Evolutionary conservation across 2,113 vertebrate species (phyloP).

Genomic region (Dromaius novaehollandiae): DNA sequence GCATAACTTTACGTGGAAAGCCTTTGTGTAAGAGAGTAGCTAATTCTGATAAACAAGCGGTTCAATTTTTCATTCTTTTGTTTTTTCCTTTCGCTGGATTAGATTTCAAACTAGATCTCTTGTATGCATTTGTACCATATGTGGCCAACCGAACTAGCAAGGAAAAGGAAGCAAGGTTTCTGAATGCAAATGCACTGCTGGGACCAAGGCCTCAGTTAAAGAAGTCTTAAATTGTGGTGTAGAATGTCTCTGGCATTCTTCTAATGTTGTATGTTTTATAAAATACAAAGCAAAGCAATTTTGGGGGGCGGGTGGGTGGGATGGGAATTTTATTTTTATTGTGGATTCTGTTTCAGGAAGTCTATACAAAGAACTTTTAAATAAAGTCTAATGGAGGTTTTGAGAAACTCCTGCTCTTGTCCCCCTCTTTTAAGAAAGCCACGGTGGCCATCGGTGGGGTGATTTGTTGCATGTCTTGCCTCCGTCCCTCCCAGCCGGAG

Average conservation of each 20-base stretch:
- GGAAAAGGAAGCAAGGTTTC: constrained; percentile 40
- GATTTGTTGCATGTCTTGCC: background rate
- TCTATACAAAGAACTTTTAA: constrained; percentile 84
- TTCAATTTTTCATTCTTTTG: background rate
- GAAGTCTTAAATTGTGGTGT: constrained; percentile 53
- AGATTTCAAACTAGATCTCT: background rate
- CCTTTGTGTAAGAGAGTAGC: constrained; percentile 18
- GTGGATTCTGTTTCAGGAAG: constrained; percentile 72
- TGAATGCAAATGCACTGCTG: constrained; percentile 64
- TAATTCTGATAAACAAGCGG: constrained; percentile 5
- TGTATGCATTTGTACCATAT: constrained; percentile 15
- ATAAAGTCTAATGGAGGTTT: constrained; percentile 81
- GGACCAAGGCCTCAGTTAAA: constrained; percentile 69
- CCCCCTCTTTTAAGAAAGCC: background rate
- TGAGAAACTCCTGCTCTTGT: background rate
- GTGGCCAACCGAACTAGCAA: background rate
- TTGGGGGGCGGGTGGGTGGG: background rate
- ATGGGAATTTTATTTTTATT: constrained; percentile 75
- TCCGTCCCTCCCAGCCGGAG: too few relatives aligned
- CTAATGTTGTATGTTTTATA: constrained; percentile 65
- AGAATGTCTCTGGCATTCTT: constrained; percentile 66
- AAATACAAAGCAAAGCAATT: constrained; percentile 43
- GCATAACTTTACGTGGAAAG: constrained; percentile 54
- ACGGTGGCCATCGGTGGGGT: background rate
- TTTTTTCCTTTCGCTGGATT: constrained; percentile 22